phyloP scores from a whole-genome alignment of 1,140 invertebrate genomes.

The Dendroctonus valens region DNA sequence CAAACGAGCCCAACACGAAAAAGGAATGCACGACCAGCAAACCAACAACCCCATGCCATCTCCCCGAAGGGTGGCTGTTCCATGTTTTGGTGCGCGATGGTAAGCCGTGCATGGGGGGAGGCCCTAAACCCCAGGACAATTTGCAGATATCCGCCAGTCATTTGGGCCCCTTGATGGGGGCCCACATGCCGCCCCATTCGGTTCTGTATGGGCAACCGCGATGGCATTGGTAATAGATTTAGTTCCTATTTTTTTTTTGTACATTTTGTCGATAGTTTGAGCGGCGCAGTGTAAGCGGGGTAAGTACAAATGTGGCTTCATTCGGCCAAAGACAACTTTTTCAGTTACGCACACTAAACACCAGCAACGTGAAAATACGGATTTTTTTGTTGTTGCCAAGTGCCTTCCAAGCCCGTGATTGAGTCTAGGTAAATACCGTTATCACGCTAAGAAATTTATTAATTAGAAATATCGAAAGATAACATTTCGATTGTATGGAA shows the following conservation, averaged over 20 bases:
- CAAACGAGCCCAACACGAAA: conserved; percentile 87
- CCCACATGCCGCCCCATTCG: conserved; percentile 38
- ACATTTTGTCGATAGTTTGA: too few species aligned
- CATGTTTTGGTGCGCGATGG: conserved; percentile 90
- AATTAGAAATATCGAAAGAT: conserved; percentile 32
- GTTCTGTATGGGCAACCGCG: conserved; percentile 47
- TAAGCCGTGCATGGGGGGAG: conserved; percentile 72
- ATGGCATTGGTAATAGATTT: conserved; percentile 42
- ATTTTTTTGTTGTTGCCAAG: neutral
- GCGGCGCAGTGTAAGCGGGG: too few species aligned
- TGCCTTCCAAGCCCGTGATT: conserved; percentile 14
- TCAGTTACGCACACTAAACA: neutral
- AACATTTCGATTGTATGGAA: conserved; percentile 21
- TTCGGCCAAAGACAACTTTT: neutral
- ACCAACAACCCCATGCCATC: conserved; percentile 65
- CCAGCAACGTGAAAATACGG: too few species aligned
- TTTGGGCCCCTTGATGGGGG: conserved; percentile 40
- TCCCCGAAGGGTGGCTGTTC: conserved; percentile 86
- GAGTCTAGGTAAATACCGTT: conserved; percentile 23
- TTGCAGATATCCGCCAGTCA: conserved; percentile 38
- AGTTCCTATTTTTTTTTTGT: too few species aligned
- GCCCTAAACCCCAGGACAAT: conserved; percentile 39
- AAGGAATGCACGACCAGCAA: conserved; percentile 64
- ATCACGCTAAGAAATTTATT: conserved; percentile 21
- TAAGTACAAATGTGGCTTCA: too few species aligned